Evolutionary conservation across 2,888 invertebrate genomes (phyloP).

Genomic region (Zele albiditarsus): DNA sequence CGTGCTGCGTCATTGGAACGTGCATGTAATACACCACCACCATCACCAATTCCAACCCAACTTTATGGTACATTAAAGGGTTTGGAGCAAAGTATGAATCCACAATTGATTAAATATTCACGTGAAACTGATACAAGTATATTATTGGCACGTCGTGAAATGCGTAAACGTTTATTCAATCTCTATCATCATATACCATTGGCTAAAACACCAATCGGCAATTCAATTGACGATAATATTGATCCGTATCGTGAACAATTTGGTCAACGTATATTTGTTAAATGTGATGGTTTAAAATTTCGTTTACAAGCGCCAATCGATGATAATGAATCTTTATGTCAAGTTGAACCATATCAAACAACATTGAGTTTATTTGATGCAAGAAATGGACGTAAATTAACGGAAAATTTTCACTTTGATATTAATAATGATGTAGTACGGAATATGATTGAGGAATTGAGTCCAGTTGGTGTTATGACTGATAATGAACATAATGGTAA

Average conservation of each 20-base stretch:
- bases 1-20: slow-evolving; percentile 80
- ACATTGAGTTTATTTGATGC: slow-evolving; percentile 93
- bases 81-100: slow-evolving; percentile 93
- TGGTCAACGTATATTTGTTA: slow-evolving; percentile 87
- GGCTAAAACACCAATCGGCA: slow-evolving; percentile 55
- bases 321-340: slow-evolving; percentile 83
- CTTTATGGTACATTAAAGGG: slow-evolving; percentile 89
- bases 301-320: slow-evolving; percentile 87
- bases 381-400: slow-evolving; percentile 88
- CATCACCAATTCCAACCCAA: slow-evolving; percentile 77
- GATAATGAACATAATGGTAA: slow-evolving; percentile 68
- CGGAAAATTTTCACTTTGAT: slow-evolving; percentile 95
- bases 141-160: slow-evolving; percentile 85
- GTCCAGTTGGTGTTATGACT: slow-evolving; percentile 74
- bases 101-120: slow-evolving; percentile 91
- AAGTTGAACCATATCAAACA: slow-evolving; percentile 96
- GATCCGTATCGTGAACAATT: slow-evolving; percentile 91
- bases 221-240: slow-evolving; percentile 75
- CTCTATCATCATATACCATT: slow-evolving; percentile 79
- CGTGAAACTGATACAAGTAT: slow-evolving; percentile 92
- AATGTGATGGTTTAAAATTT: slow-evolving; percentile 88
- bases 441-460: slow-evolving; percentile 76
- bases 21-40: slow-evolving; percentile 75
- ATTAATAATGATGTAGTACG: slow-evolving; percentile 84
- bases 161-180: slow-evolving; percentile 85